Evolutionary conservation across 2,113 vertebrate genomes (phyloP).

Genomic region (Columba livia): DNA sequence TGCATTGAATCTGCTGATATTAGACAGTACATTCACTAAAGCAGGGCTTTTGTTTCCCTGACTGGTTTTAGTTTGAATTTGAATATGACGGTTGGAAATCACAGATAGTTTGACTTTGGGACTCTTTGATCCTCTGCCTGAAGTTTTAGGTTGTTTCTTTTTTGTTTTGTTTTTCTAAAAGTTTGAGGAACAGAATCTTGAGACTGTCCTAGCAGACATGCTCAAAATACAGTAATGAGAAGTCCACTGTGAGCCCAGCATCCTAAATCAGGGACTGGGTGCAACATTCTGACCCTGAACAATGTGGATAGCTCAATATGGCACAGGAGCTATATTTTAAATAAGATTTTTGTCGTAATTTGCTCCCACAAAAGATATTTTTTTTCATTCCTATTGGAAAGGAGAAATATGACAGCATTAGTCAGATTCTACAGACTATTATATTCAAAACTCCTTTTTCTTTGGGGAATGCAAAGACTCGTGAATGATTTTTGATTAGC

Average conservation of each 20-base stretch:
- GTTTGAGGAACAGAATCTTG: not conserved
- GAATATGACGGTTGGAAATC: not conserved
- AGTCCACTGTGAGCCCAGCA: not conserved
- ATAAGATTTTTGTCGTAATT: not conserved
- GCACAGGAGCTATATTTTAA: conserved; percentile 6
- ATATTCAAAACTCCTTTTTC: not conserved
- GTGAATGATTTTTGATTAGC: conserved; percentile 19
- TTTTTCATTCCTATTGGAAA: not conserved
- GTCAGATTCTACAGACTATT: conserved; percentile 14
- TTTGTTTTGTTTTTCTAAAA: not conserved
- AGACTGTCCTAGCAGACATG: not conserved
- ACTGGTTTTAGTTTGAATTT: not conserved
- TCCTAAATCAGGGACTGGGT: not conserved
- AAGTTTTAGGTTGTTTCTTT: not conserved
- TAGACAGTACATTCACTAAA: not conserved
- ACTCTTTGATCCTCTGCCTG: not conserved
- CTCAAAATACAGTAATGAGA: not conserved
- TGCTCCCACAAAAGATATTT: not conserved
- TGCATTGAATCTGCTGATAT: not conserved
- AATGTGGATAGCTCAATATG: not conserved
- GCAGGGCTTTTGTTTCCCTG: not conserved
- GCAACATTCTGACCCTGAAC: not conserved
- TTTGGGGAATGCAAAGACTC: not conserved
- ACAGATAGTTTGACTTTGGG: not conserved
- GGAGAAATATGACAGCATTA: not conserved